Base-by-base conservation (phyloP, 2,888 invertebrate genomes). In the Pristionchus arcanus region DNA sequence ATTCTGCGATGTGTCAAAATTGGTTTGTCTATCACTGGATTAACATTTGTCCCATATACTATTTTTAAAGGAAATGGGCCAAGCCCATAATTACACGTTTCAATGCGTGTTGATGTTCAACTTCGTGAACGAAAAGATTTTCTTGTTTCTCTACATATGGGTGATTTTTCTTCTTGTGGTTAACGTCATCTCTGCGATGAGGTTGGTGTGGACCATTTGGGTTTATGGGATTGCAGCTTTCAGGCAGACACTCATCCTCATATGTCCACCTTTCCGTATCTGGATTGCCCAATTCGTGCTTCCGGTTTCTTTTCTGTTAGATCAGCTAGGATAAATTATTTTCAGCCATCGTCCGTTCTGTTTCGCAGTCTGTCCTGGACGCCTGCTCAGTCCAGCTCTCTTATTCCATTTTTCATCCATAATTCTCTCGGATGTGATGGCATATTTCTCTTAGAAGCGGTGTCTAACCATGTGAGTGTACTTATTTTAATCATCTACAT, bases 71-170 rank as follows among this genome's bases (percentile, higher is more conserved):
- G 77, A 37, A 77, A 21, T 77, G 37, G 77, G 37, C 42, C 77
- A 77, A 77, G 9, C 77, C 9, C 34, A 34, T 37, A 19, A 16
- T 77, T 77, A 77, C 37, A 77, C 77, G 13, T 77, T 77, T 25
- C 77, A 77, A 77, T 77, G 77, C 37, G 37, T 77, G 21, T 25
- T 77, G 19, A 77, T 77, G 77, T 77, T 77, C 42, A 77, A 77
- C 28, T 77, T 77, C 37, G 77, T 77, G 34, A 77, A 77, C 77
- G 77, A 77, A 25, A 77, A 77, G 28, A 77, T 77, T 25, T 77
- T 37, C 37, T 19, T 77, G 15, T 34, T 77, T 77, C 77, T 77
- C 34, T 77, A 31, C 25, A 37, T 31, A 37, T 77, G 77, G 77
- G 21, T 77, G 34, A 34, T 77, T 15, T 77, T 77, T 77, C 77